These are phyloP conservation scores for Rotaria macrura DNA, from an alignment of 2,888 invertebrate species.

Conservation along the genomic window DNA sequence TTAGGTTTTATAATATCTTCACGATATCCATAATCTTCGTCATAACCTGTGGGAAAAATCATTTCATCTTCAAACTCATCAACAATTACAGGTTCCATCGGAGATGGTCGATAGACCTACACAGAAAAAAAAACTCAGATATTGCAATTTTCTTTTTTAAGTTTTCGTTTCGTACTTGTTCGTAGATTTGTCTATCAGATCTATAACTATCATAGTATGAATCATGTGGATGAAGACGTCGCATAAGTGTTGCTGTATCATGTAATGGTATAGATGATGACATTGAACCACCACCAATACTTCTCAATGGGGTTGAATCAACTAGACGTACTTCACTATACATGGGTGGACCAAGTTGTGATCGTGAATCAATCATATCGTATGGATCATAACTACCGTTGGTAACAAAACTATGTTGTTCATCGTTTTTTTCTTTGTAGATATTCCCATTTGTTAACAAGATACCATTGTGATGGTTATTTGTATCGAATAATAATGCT, in stretches of 20 bases:
- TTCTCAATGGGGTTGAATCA: conserved; percentile 13
- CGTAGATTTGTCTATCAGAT: conserved; percentile 12
- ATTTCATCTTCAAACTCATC: conserved; percentile 21
- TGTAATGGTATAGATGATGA: conserved; percentile 11
- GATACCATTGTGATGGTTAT: not conserved
- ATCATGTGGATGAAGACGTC: conserved; percentile 1
- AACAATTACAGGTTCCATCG: conserved; percentile 8
- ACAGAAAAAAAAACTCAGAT: not conserved
- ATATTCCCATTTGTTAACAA: not conserved
- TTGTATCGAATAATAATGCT: conserved; percentile 14
- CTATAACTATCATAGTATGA: not conserved
- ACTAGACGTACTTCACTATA: conserved; percentile 5
- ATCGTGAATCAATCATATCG: not conserved
- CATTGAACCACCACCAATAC: not conserved
- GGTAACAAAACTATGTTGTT: conserved; percentile 12
- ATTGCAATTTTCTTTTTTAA: not conserved
- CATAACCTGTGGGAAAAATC: conserved; percentile 15
- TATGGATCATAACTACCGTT: conserved; percentile 9
- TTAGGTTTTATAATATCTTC: conserved; percentile 6
- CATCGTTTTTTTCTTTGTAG: conserved; percentile 6
- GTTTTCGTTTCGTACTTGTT: not conserved
- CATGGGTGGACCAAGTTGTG: conserved; percentile 16
- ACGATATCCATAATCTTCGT: conserved; percentile 19
- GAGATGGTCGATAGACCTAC: conserved; percentile 13
- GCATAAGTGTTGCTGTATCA: not conserved